Percentiles rank a stretch among this genome's conserved stretches.
Evolutionary conservation across 2,888 invertebrate genomes (phyloP).

Genomic region (Tuberolachnus salignus): DNA sequence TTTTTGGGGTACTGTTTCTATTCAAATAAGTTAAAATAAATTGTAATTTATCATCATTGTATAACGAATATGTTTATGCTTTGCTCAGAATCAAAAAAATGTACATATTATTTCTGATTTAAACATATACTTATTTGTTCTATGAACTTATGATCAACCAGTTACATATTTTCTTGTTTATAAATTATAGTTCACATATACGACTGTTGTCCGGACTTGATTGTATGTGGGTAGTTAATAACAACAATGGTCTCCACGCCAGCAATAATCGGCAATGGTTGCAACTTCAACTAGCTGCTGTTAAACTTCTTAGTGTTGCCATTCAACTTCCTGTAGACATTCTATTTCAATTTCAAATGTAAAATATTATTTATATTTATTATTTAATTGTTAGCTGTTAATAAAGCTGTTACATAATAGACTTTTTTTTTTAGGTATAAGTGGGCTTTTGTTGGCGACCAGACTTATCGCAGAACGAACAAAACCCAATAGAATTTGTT

Average conservation of each 20-base stretch:
- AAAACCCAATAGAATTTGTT: constrained; percentile 67
- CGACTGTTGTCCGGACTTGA: constrained; percentile 75
- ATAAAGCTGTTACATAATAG: too few species aligned
- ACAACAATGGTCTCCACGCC: constrained; percentile 75
- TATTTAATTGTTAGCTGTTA: constrained; percentile 33
- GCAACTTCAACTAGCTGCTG: constrained; percentile 80
- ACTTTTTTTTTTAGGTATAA: constrained; percentile 70
- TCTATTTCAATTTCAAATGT: constrained; percentile 90
- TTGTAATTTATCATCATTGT: too few species aligned
- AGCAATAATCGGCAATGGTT: constrained; percentile 78
- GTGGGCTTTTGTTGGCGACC: constrained; percentile 83
- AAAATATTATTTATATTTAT: constrained; percentile 61
- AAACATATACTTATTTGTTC: too few species aligned
- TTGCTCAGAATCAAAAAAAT: not conserved
- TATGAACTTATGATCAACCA: not conserved
- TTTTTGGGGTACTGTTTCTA: too few species aligned
- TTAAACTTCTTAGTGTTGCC: constrained; percentile 82
- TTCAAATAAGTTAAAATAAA: too few species aligned
- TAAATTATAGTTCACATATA: constrained; percentile 70
- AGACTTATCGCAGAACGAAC: constrained; percentile 60
- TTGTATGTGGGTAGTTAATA: constrained; percentile 75
- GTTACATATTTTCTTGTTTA: constrained; percentile 18
- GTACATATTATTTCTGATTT: not conserved
- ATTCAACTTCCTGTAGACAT: constrained; percentile 81
- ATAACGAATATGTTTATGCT: too few species aligned